These are phyloP conservation scores for Rhombomys opimus DNA, from an alignment of 2,113 vertebrate species.

Conservation along the genomic window DNA sequence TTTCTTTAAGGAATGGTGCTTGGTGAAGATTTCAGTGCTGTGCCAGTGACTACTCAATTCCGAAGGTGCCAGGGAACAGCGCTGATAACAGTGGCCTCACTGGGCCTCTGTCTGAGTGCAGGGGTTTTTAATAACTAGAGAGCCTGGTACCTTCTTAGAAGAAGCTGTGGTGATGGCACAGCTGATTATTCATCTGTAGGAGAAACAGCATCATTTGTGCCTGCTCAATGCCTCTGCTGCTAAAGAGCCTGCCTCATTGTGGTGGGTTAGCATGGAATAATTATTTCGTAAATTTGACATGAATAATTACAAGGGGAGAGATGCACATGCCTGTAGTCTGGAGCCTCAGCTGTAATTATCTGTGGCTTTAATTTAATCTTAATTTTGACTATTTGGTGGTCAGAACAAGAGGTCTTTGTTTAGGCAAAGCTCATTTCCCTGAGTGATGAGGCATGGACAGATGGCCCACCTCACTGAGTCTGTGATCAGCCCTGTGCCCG, in stretches of 20 bases:
- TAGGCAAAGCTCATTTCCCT: neutral
- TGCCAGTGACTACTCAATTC: neutral
- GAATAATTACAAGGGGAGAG: neutral
- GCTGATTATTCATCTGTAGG: neutral
- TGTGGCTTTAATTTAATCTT: neutral
- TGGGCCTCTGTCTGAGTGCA: neutral
- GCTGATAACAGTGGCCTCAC: neutral
- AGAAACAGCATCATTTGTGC: neutral
- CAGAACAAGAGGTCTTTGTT: neutral
- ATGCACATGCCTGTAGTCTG: neutral
- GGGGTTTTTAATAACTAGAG: conserved; percentile 40
- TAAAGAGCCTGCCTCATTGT: neutral
- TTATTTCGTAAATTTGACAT: conserved; percentile 9
- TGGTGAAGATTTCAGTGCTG: neutral
- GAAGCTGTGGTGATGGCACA: neutral
- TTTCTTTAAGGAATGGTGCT: neutral
- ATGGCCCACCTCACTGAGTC: rapidly evolving
- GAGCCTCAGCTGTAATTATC: neutral
- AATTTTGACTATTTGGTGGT: neutral
- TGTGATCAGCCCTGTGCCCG: neutral
- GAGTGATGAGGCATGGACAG: neutral
- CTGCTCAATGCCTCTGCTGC: neutral
- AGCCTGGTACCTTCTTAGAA: neutral
- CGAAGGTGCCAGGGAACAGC: neutral
- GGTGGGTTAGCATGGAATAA: neutral